Evolutionary conservation across 2,797 vertebrate genomes (phyloP), one percentile per base, ranked within the genome.

Genomic region (Darevskia mixta): DNA sequence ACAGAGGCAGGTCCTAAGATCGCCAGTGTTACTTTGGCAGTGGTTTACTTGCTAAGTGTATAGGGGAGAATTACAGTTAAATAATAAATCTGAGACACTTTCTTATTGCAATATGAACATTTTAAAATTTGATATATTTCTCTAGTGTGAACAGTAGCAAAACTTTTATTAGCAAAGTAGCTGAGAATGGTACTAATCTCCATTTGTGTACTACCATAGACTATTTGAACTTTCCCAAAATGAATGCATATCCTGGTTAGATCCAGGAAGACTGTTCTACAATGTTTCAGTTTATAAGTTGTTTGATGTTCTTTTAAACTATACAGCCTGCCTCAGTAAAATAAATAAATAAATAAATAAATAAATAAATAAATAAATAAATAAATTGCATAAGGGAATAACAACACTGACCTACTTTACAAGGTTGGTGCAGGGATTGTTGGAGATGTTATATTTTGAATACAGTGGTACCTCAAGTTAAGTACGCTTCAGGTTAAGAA

Each of bases 21-120:
- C 93, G 95, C 95, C 92, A 58, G 90, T 97, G 77, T 96, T 95
- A 91, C 93, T 92, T 94, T 95, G 95, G 93, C 96, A 95, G 93
- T 93, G 93, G 90, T 92, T 92, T 72, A 88, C 55, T 93, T 95
- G 92, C 90, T 95, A 95, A 94, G 89, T 95, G 89, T 91, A 92
- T 95, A 95, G 90, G 87, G 83, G 92, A 90, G 89, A 77, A n/a
- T 29, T 49, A 45, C 9, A 45, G 23, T 69, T 38, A 75, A 55
- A 25, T 43, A 27, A 85, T 64, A 32, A 38, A n/a, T 61, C 27
- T 38, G 35, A 49, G 66, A 71, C 41, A n/a, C 8, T 61, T n/a
- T 35, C 55, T 61, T 32, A 55, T 79, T 58, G 32, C n/a, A 80
- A 23, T 45, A n/a, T 83, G 66, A 45, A 20, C 17, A 49, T 18